These are phyloP conservation scores for Chloroclysta siterata DNA, from an alignment of 2,888 invertebrate genomes.

Conservation along the genomic window DNA sequence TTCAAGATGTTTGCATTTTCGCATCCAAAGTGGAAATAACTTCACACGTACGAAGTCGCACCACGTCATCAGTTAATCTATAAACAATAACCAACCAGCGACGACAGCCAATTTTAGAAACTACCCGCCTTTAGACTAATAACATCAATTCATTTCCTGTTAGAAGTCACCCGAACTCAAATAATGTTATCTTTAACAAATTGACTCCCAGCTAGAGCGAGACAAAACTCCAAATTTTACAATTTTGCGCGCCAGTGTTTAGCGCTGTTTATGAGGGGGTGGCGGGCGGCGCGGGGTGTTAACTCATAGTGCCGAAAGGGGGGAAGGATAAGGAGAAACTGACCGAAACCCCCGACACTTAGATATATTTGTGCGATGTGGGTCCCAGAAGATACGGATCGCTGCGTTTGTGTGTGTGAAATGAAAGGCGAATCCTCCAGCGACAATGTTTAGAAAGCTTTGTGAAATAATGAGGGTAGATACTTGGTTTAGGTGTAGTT, in stretches of 20 bases:
- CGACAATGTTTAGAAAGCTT: constrained; percentile 68
- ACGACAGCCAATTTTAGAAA: not conserved
- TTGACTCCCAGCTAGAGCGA: constrained; percentile 68
- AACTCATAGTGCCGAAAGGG: constrained; percentile 72
- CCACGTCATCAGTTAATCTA: too few species aligned
- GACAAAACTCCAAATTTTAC: constrained; percentile 75
- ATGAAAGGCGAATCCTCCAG: constrained; percentile 49
- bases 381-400: constrained; percentile 71
- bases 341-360: constrained; percentile 75
- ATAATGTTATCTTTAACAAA: constrained; percentile 78
- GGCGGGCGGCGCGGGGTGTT: constrained; percentile 47
- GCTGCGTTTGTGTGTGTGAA: constrained; percentile 57
- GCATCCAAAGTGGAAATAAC: too few species aligned
- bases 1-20: too few species aligned
- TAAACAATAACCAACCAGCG: not conserved
- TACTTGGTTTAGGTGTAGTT: constrained; percentile 54
- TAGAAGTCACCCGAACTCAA: constrained; percentile 59
- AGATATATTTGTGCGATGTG: constrained; percentile 75
- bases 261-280: constrained; percentile 77
- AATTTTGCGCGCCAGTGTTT: constrained; percentile 78
- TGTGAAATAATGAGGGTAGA: constrained; percentile 66
- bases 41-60: too few species aligned
- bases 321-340: constrained; percentile 76
- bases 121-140: constrained; percentile 1
- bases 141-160: constrained; percentile 53